These are phyloP conservation scores for Helostoma temminkii DNA, from an alignment of 2,797 vertebrate genomes.

Conservation along the genomic window DNA sequence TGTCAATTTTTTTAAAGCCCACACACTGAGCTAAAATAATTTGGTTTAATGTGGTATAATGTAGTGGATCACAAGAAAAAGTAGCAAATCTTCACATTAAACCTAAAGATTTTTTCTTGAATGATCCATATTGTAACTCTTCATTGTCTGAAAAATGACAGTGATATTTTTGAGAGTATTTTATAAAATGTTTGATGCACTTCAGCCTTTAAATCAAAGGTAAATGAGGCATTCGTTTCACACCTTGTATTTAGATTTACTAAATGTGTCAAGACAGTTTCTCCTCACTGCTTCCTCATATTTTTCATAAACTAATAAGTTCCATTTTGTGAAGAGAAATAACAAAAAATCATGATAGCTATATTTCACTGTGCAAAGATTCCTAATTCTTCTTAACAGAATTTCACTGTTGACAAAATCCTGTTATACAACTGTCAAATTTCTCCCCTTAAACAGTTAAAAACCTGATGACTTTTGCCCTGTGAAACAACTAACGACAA, in stretches of 20 bases:
- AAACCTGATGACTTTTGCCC: slow-evolving; percentile 35
- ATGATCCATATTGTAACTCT: background rate
- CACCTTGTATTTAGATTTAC: background rate
- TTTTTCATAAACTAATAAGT: no score
- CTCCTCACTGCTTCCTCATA: background rate
- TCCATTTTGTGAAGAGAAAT: background rate
- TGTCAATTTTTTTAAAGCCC: background rate
- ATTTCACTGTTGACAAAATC: background rate
- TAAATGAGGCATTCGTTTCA: background rate
- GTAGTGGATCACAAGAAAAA: background rate
- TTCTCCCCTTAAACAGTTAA: slow-evolving; percentile 18
- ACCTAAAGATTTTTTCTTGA: background rate
- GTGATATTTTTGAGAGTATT: background rate
- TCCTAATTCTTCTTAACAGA: fast-evolving
- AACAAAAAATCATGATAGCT: background rate
- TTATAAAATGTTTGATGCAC: background rate
- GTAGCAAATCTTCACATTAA: background rate
- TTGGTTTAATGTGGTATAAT: background rate
- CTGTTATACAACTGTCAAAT: slow-evolving; percentile 27
- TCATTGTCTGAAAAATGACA: no score
- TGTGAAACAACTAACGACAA: slow-evolving; percentile 58
- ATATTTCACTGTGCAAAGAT: background rate
- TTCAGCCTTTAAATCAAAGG: background rate
- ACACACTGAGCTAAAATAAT: background rate
- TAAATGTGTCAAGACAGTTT: background rate